Evolutionary conservation across 2,797 vertebrate species (phyloP).

Genomic region (Crocodylus rhombifer): DNA sequence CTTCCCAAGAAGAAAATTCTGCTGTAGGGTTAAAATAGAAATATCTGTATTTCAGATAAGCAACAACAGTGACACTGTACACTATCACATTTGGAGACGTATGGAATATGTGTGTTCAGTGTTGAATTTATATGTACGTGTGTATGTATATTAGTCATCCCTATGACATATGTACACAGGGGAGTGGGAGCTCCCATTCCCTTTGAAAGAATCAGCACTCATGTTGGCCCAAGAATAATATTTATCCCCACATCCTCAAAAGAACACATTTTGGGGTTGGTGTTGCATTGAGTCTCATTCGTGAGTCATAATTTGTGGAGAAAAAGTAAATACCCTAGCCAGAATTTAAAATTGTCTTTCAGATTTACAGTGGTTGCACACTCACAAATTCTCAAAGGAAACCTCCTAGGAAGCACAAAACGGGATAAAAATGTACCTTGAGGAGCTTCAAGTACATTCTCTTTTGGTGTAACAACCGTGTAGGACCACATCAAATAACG

Average conservation of each 20-base stretch:
- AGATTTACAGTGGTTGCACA: accelerated
- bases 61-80: neutral
- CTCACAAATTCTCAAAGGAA: neutral
- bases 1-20: neutral
- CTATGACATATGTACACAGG: neutral
- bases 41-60: accelerated
- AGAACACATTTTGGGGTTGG: neutral
- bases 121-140: neutral
- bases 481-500: neutral
- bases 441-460: accelerated
- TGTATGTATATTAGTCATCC: neutral
- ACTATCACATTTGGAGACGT: neutral
- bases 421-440: neutral
- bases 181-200: neutral
- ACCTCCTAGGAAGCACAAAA: accelerated
- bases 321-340: neutral
- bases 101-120: neutral
- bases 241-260: neutral
- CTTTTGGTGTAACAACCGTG: accelerated
- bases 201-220: neutral
- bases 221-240: neutral
- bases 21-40: neutral
- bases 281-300: neutral
- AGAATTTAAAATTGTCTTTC: neutral
- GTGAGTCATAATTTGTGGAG: neutral